Evolutionary conservation across 2,113 vertebrate species (phyloP).

Genomic region (Patagioenas fasciata): DNA sequence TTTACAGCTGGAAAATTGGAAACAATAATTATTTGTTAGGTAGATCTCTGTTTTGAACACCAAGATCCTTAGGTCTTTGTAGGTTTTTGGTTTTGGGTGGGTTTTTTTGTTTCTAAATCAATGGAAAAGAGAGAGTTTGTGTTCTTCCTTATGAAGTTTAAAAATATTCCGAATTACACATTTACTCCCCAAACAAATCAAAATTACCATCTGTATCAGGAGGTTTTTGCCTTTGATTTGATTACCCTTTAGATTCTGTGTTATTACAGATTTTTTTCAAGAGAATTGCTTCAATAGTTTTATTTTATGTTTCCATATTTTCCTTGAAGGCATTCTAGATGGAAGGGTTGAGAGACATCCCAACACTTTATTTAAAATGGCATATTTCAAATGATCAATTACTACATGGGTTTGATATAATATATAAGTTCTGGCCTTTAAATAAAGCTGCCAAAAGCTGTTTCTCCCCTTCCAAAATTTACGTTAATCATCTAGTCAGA

Average conservation of each 20-base stretch:
- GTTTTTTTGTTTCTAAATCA: neutral
- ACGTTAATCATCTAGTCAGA: neutral
- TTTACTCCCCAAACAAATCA: neutral
- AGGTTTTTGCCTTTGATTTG: neutral
- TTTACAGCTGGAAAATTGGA: neutral
- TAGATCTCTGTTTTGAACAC: neutral
- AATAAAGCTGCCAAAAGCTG: neutral
- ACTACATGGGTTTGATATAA: neutral
- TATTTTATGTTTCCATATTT: neutral
- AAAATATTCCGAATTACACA: neutral
- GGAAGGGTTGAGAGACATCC: neutral
- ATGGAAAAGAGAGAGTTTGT: neutral
- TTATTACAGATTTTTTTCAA: neutral
- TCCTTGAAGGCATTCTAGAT: constrained; percentile 9
- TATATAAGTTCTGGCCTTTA: neutral
- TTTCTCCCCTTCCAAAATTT: neutral
- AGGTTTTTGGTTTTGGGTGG: neutral
- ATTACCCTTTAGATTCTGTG: neutral
- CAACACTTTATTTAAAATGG: neutral
- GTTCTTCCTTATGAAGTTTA: neutral
- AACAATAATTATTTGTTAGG: neutral
- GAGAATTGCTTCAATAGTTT: neutral
- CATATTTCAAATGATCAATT: constrained; percentile 11
- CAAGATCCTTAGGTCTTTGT: neutral
- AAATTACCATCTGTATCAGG: neutral